Base-by-base conservation (phyloP, 2,113 vertebrate genomes). In the Channa maculata region DNA sequence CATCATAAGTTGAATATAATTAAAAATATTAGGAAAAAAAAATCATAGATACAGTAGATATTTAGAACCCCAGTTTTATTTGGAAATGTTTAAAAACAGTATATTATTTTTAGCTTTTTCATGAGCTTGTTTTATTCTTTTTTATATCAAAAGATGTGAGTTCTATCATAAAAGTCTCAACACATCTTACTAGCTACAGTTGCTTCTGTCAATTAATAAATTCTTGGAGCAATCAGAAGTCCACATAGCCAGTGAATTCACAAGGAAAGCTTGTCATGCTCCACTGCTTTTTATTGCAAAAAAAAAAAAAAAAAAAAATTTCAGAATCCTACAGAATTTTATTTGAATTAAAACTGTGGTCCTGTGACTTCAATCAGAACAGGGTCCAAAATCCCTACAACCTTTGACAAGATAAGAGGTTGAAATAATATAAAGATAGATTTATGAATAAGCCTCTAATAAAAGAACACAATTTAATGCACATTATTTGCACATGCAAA, bases 151-250 rank as follows among this genome's bases (percentile, higher is more conserved):
- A 24, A 24, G 24, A 1, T 24, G 24, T 24, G 24, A 24, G 24
- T 24, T 24, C 24, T 24, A 24, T 24, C 24, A 24, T 5, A 63
- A 65, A 69, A 12, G 10, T 58, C 5, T 57, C 2, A 1, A 61
- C 1, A 33, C 65, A 39, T 60, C 4, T 63, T 69, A 59, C 72
- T 57, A 83, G 82, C 51, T 78, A n/a, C 33, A 8, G 34, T 14
- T 67, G 43, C n/a, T 71, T 48, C 34, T 77, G 60, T 62, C 53
- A 65, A 33, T 44, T 65, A 71, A 66, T 75, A 75, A 54, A 73
- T 76, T 65, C 34, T 77, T 44, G 12, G 52, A 37, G 63, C 12
- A n/a, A 84, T 82, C 62, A 75, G 36, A 63, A 41, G 6, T 55
- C 43, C 7, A 13, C 77, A 79, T 77, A 71, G 33, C 36, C 15